Percentiles rank a stretch among this genome's conserved stretches.
These are phyloP conservation scores for Himalopsyche anomala DNA, from an alignment of 2,888 invertebrate species.

Conservation along the genomic window DNA sequence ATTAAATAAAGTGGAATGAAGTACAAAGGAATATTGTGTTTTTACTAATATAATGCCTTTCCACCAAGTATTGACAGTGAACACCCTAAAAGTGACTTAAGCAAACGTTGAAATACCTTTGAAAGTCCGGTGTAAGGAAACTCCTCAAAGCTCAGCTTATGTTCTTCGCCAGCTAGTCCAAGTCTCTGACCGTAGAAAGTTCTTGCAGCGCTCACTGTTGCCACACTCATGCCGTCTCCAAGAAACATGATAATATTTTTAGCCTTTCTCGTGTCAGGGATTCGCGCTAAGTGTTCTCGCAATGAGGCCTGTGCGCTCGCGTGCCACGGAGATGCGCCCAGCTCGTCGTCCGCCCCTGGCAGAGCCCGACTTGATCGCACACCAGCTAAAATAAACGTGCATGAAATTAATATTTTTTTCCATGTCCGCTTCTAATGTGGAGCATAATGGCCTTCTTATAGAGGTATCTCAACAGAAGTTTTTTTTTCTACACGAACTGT, in stretches of 20 bases:
- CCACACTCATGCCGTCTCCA: constrained; percentile 89
- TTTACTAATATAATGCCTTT: too few species aligned
- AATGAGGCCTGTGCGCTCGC: constrained; percentile 55
- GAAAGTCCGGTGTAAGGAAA: constrained; percentile 86
- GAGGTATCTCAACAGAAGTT: too few species aligned
- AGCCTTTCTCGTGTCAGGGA: constrained; percentile 56
- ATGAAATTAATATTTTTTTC: not conserved
- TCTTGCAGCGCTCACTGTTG: constrained; percentile 87
- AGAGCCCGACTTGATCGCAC: constrained; percentile 53
- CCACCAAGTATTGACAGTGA: too few species aligned
- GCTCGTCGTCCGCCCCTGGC: constrained; percentile 49
- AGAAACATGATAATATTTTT: constrained; percentile 61
- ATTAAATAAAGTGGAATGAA: too few species aligned
- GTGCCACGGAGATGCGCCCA: constrained; percentile 56
- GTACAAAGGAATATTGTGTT: too few species aligned
- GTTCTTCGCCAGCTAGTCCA: constrained; percentile 81
- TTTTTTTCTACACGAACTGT: too few species aligned
- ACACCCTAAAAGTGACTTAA: too few species aligned
- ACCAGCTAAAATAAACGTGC: constrained; percentile 46
- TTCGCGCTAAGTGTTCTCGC: constrained; percentile 48
- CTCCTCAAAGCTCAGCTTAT: constrained; percentile 83
- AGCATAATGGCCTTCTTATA: too few species aligned
- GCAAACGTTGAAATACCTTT: constrained; percentile 76
- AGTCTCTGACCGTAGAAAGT: constrained; percentile 82
- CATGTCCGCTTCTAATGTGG: too few species aligned